Conservation (phyloP, 2,797 vertebrate species). For the Molothrus aeneus region DNA sequence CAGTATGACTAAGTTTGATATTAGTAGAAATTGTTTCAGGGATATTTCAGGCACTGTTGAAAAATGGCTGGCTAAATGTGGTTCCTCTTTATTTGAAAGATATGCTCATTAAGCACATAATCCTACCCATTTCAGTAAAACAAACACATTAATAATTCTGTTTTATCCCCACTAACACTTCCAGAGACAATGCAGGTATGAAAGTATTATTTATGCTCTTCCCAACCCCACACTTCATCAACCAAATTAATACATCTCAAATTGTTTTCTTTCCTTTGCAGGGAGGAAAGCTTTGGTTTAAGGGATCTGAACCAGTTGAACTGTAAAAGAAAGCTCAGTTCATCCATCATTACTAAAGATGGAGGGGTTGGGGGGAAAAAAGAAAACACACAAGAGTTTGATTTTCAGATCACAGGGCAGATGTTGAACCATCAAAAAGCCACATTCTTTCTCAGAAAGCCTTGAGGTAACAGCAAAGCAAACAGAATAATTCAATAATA, state of each 20-base stretch:
- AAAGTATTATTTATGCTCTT: slow-evolving; percentile 5
- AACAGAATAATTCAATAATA: neutral
- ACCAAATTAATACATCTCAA: neutral
- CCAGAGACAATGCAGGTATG: slow-evolving; percentile 2
- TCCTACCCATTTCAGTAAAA: neutral
- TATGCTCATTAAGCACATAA: neutral
- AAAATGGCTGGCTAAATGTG: neutral
- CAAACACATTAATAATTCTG: slow-evolving; percentile 7
- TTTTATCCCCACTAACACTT: neutral
- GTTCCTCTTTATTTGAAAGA: neutral
- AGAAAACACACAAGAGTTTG: neutral
- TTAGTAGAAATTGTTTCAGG: neutral
- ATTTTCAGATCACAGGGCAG: neutral
- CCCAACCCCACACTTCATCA: neutral
- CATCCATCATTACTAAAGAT: neutral
- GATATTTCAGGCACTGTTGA: neutral
- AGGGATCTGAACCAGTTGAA: neutral
- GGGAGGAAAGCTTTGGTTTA: neutral
- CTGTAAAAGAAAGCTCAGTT: neutral
- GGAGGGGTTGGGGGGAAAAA: no score
- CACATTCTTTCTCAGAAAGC: neutral
- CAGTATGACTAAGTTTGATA: neutral
- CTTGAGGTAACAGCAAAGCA: neutral
- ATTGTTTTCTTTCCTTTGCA: neutral
- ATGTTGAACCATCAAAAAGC: neutral